Conservation (phyloP, 2,888 invertebrate species). For the Biston stratarius region DNA sequence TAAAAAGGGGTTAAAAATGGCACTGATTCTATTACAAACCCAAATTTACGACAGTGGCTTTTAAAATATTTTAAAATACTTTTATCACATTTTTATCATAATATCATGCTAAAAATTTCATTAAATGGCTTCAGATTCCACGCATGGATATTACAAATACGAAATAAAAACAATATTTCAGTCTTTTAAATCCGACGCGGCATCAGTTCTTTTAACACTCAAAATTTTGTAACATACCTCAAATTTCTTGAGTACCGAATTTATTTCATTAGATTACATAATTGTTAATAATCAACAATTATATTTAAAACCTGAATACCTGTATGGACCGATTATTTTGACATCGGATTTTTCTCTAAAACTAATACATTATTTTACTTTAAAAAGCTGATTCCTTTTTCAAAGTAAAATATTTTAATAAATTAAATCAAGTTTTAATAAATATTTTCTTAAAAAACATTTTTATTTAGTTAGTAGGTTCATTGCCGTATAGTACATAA, state of each 20-base stretch:
- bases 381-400: conserved; percentile 47
- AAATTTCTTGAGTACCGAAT: conserved; percentile 17
- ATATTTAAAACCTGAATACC: conserved; percentile 43
- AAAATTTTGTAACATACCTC: conserved; percentile 35
- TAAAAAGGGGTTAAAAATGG: conserved; percentile 78
- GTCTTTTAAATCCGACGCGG: conserved; percentile 79
- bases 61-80: conserved; percentile 75
- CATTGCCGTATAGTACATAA: conserved; percentile 61
- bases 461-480: conserved; percentile 63
- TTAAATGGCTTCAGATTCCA: conserved; percentile 71
- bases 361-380: conserved; percentile 67
- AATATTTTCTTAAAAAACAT: conserved; percentile 68
- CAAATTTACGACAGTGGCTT: conserved; percentile 63
- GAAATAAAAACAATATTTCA: conserved; percentile 73
- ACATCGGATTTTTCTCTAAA: conserved; percentile 68
- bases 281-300: conserved; percentile 37
- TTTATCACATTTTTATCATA: conserved; percentile 75
- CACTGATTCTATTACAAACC: conserved; percentile 60
- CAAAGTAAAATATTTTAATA: conserved; percentile 68
- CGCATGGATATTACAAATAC: conserved; percentile 70
- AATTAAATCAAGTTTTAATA: conserved; percentile 69
- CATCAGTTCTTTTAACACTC: conserved; percentile 51
- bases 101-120: conserved; percentile 64
- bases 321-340: conserved; percentile 63
- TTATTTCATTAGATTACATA: conserved; percentile 38